A percentile compares a stretch with the other conserved stretches of the same genome.
These are phyloP conservation scores for Sericinus montela DNA, from an alignment of 2,888 invertebrate genomes.

Conservation along the genomic window DNA sequence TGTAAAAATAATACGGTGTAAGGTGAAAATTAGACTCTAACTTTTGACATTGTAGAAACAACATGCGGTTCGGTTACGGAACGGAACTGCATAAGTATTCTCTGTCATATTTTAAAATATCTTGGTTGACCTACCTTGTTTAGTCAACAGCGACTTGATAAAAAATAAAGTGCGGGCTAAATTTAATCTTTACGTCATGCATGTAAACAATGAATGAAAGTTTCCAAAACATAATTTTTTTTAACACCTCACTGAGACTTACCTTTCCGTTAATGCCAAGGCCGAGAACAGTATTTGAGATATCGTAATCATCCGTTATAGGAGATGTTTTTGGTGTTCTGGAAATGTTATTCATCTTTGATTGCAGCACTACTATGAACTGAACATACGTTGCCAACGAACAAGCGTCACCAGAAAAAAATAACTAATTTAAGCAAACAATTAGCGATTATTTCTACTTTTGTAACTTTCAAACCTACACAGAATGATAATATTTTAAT, in stretches of 20 bases:
- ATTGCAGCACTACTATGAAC: slow-evolving; percentile 29
- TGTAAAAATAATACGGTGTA: too few relatives aligned
- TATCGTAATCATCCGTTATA: slow-evolving; percentile 94
- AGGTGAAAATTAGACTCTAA: too few relatives aligned
- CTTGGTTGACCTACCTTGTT: slow-evolving; percentile 7
- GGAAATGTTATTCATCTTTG: slow-evolving; percentile 59
- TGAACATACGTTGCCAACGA: slow-evolving; percentile 12
- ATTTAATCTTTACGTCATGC: slow-evolving; percentile 36
- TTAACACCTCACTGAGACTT: slow-evolving; percentile 27
- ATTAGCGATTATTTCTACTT: too few relatives aligned
- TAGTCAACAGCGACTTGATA: slow-evolving; percentile 19
- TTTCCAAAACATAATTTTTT: slow-evolving; percentile 8
- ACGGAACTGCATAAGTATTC: neutral
- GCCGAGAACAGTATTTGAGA: slow-evolving; percentile 95
- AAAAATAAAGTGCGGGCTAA: slow-evolving; percentile 25
- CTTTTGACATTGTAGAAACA: too few relatives aligned
- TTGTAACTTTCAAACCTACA: too few relatives aligned
- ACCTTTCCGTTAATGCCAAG: slow-evolving; percentile 98
- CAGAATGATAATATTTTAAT: too few relatives aligned
- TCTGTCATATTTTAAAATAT: neutral
- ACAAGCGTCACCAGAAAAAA: slow-evolving; percentile 17
- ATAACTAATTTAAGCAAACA: neutral
- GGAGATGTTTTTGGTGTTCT: slow-evolving; percentile 86
- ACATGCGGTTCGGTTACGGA: too few relatives aligned
- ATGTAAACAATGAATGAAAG: slow-evolving; percentile 35